Base-by-base conservation (phyloP, 2,888 invertebrate species). In the Incurvaria masculella region DNA sequence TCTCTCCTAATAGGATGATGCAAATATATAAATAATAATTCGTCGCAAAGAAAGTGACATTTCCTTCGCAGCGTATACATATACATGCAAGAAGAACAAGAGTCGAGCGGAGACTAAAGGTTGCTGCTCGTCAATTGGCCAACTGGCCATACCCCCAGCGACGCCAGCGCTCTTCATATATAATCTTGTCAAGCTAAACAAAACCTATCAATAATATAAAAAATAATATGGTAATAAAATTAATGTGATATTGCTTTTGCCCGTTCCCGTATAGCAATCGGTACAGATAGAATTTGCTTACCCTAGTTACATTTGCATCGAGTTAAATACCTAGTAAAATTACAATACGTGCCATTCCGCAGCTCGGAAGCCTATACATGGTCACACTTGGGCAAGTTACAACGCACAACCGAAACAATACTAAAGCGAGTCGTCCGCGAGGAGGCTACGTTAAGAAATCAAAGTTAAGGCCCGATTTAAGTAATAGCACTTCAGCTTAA, bases 251-350 rank as follows among this genome's bases (percentile, higher is more conserved):
- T 78, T 78, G 78, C 78, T 78, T 78, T 74, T 75, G 78, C 78
- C 78, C 78, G 78, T 76, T 78, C 78, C 78, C 78, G 78, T 78
- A 78, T 75, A 78, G 78, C 76, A 73, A 78, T 76, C 73, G 78
- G 78, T 78, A 78, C 74, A 75, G 73, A 76, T 73, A 72, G 71
- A 70, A 73, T 65, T 69, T 67, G 74, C 72, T 74, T 73, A 75
- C 67, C 73, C 72, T 75, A 47, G 66, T 64, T 68, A 69, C 62
- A 68, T 63, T 33, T 33, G 48, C 48, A 52, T 52, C 70, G 44
- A 43, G 33, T 46, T 18, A 23, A 16, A 39, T 39, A 45, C 41
- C 8, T 16, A n/a, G 4, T 45, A 38, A 38, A 45, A 17, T n/a
- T 33, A 46, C 20, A 46, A 41, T 21, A 17, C 21, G 17, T 17